phyloP scores from a whole-genome alignment of 2,888 invertebrate species.

The Cephus nigrinus region DNA sequence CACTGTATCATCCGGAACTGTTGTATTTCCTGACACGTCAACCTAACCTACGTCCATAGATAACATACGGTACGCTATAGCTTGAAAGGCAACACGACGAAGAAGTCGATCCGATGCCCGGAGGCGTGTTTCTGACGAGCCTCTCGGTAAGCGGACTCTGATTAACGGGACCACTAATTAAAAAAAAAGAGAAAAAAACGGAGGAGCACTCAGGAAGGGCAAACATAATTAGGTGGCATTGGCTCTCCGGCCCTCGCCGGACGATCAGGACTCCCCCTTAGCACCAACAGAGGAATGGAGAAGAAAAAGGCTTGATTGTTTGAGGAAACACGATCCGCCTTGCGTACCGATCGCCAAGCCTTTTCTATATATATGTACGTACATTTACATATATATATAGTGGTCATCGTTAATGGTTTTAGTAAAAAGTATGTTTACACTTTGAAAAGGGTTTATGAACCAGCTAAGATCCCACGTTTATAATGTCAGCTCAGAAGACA shows the following conservation, averaged over 20 bases:
- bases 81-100: not conserved
- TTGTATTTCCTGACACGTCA: not conserved
- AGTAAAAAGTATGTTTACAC: slow-evolving; percentile 56
- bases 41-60: not conserved
- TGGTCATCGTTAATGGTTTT: slow-evolving; percentile 58
- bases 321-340: slow-evolving; percentile 62
- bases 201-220: slow-evolving; percentile 55
- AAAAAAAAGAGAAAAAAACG: slow-evolving; percentile 46
- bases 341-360: slow-evolving; percentile 27
- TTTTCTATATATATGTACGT: not conserved
- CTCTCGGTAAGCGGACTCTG: slow-evolving; percentile 28
- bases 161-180: slow-evolving; percentile 58
- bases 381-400: slow-evolving; percentile 34
- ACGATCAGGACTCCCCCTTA: not conserved
- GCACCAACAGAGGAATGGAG: slow-evolving; percentile 28
- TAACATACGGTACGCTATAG: not conserved
- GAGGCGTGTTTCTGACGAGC: not conserved
- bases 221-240: slow-evolving; percentile 62
- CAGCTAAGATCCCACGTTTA: slow-evolving; percentile 33
- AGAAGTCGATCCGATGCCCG: not conserved
- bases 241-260: slow-evolving; percentile 6
- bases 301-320: slow-evolving; percentile 60
- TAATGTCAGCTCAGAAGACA: not conserved
- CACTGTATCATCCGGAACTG: not conserved
- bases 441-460: slow-evolving; percentile 35